A percentile compares a stretch with the other conserved stretches of the same genome.
These are phyloP conservation scores for Cryptomyrus ogoouensis DNA, from an alignment of 2,113 vertebrate genomes.

Conservation along the genomic window DNA sequence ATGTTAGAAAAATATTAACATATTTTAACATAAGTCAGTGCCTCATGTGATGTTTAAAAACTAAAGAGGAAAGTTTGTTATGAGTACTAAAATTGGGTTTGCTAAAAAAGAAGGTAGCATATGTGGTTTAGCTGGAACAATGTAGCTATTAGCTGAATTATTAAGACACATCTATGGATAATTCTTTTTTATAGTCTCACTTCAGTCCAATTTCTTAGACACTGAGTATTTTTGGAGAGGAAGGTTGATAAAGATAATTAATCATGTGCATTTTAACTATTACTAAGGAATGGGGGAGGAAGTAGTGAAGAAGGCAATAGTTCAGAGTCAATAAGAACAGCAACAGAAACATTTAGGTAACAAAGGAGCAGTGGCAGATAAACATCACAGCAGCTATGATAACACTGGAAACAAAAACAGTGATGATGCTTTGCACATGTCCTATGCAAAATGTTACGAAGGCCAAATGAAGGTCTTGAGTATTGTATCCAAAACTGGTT, in stretches of 20 bases:
- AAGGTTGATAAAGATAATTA: not conserved
- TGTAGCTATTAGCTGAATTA: not conserved
- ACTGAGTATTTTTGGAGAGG: not conserved
- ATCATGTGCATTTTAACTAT: not conserved
- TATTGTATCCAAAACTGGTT: not conserved
- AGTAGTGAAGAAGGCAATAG: not conserved
- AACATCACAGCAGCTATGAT: not conserved
- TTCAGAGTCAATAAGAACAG: not conserved
- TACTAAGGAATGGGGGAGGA: not conserved
- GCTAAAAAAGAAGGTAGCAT: not conserved
- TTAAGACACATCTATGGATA: not conserved
- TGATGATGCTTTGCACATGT: not conserved
- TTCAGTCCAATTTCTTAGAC: not conserved
- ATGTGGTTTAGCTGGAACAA: not conserved
- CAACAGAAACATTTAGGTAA: not conserved
- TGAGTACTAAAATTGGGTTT: not conserved
- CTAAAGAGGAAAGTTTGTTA: not conserved
- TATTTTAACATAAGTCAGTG: not conserved
- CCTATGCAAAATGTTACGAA: not conserved
- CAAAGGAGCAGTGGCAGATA: not conserved
- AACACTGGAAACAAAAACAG: not conserved
- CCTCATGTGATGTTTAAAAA: not conserved
- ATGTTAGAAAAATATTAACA: not conserved
- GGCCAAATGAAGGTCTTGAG: not conserved
- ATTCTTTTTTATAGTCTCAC: not conserved